Evolutionary conservation across 1,140 invertebrate species (phyloP).

Genomic region (Leucophenga varia): DNA sequence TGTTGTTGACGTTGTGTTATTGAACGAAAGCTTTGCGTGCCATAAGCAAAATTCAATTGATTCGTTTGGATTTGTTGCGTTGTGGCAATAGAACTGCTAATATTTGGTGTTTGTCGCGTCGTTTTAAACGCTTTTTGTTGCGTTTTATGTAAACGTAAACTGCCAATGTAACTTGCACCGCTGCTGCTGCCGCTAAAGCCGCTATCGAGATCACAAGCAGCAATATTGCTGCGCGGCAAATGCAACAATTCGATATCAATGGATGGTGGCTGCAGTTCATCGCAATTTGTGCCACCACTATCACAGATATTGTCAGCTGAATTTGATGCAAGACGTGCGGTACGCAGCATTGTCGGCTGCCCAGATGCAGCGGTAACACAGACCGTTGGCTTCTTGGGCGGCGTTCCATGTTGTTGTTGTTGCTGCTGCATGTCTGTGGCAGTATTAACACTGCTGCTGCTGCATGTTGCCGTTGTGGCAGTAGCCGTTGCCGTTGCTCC

Average conservation of each 20-base stretch:
- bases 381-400: constrained; percentile 56
- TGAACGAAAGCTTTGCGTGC: constrained; percentile 40
- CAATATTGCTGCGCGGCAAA: constrained; percentile 18
- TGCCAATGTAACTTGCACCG: constrained; percentile 72
- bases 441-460: too few species aligned
- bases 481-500: not conserved
- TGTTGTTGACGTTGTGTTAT: constrained; percentile 40
- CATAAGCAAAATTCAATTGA: constrained; percentile 22
- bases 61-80: not conserved
- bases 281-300: constrained; percentile 16
- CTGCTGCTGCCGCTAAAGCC: constrained; percentile 78
- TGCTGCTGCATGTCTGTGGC: not conserved
- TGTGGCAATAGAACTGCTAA: not conserved
- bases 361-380: constrained; percentile 53
- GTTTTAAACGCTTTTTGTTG: constrained; percentile 52
- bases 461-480: not conserved
- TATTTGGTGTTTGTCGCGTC: constrained; percentile 34
- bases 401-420: too few species aligned
- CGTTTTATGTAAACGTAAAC: constrained; percentile 61
- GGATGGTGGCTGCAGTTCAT: constrained; percentile 59
- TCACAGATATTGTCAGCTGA: constrained; percentile 55
- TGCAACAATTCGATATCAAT: constrained; percentile 52
- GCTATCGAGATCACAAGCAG: constrained; percentile 68
- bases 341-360: constrained; percentile 25
- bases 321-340: constrained; percentile 31